Evolutionary conservation across 2,113 vertebrate genomes (phyloP).

Genomic region (Melozone crissalis): DNA sequence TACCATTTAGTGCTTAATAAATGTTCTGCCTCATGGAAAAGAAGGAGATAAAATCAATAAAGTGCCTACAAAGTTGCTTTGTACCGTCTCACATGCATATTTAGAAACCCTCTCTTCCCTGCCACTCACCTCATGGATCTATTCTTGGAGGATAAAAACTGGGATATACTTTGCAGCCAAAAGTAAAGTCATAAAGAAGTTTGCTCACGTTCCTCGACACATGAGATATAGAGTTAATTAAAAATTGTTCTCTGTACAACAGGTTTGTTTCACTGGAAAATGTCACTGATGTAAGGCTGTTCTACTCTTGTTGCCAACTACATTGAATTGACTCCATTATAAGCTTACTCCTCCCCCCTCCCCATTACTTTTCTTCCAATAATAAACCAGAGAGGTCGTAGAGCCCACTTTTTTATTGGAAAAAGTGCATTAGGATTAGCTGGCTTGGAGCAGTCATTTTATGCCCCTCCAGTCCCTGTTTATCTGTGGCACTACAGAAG

Average conservation of each 20-base stretch:
- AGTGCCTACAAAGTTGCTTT: slow-evolving; percentile 53
- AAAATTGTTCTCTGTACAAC: slow-evolving; percentile 72
- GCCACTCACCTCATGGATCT: slow-evolving; percentile 68
- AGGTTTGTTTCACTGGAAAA: slow-evolving; percentile 74
- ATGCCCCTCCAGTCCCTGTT: background rate
- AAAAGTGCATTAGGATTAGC: slow-evolving; percentile 32
- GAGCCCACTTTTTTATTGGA: slow-evolving; percentile 13
- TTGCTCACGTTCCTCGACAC: slow-evolving; percentile 74
- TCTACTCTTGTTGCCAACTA: slow-evolving; percentile 55
- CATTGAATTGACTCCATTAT: slow-evolving; percentile 62
- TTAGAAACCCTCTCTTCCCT: slow-evolving; percentile 71
- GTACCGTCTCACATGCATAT: slow-evolving; percentile 64
- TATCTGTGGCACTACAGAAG: background rate
- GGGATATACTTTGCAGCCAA: slow-evolving; percentile 66
- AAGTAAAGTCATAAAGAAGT: slow-evolving; percentile 74
- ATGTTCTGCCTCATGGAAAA: background rate
- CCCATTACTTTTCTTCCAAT: slow-evolving; percentile 55
- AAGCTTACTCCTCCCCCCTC: slow-evolving; percentile 20
- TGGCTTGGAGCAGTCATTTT: background rate
- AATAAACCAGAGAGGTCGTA: slow-evolving; percentile 28
- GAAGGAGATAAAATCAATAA: slow-evolving; percentile 40
- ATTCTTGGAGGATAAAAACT: slow-evolving; percentile 74
- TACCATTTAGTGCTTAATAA: background rate
- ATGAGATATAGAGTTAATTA: slow-evolving; percentile 79
- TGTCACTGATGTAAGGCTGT: slow-evolving; percentile 72